phyloP scores from a whole-genome alignment of 92 coral and sea anemone species.

The Palythoa caribaeorum region DNA sequence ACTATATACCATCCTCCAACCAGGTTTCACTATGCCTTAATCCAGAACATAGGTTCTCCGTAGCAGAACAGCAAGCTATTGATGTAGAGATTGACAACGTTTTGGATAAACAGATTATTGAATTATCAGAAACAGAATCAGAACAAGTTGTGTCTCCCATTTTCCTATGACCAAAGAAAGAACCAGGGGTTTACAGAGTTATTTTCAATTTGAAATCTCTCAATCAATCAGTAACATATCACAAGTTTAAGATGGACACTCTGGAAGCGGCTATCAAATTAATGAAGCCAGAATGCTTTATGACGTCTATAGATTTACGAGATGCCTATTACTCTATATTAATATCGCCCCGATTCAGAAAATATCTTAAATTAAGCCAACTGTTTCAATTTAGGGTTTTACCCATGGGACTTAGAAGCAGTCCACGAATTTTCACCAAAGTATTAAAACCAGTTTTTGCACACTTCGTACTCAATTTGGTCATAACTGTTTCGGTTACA shows the following conservation, averaged over 20 bases:
- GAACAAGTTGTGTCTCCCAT: slow-evolving; percentile 46
- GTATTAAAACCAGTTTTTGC: slow-evolving; percentile 72
- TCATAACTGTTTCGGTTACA: no score
- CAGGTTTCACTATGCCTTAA: not conserved
- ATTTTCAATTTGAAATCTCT: slow-evolving; percentile 69
- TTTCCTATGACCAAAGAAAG: slow-evolving; percentile 72
- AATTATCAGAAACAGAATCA: not conserved
- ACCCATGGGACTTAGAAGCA: slow-evolving; percentile 68
- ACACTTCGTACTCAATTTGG: slow-evolving; percentile 62
- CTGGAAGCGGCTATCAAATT: not conserved
- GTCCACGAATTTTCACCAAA: slow-evolving; percentile 65
- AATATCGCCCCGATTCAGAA: slow-evolving; percentile 49
- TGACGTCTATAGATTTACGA: slow-evolving; percentile 31
- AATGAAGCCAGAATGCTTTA: not conserved
- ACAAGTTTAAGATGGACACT: not conserved
- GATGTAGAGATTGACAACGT: slow-evolving; percentile 48
- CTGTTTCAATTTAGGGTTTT: slow-evolving; percentile 52
- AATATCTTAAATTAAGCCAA: slow-evolving; percentile 41
- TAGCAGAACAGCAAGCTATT: slow-evolving; percentile 53
- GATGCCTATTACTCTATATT: slow-evolving; percentile 68
- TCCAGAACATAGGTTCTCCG: slow-evolving; percentile 44
- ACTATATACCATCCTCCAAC: slow-evolving; percentile 19
- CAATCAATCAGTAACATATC: not conserved
- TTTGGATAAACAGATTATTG: slow-evolving; percentile 51
- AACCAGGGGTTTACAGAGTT: slow-evolving; percentile 61